Base-by-base conservation (phyloP, 2,888 invertebrate genomes). In the Leucozona laternaria region DNA sequence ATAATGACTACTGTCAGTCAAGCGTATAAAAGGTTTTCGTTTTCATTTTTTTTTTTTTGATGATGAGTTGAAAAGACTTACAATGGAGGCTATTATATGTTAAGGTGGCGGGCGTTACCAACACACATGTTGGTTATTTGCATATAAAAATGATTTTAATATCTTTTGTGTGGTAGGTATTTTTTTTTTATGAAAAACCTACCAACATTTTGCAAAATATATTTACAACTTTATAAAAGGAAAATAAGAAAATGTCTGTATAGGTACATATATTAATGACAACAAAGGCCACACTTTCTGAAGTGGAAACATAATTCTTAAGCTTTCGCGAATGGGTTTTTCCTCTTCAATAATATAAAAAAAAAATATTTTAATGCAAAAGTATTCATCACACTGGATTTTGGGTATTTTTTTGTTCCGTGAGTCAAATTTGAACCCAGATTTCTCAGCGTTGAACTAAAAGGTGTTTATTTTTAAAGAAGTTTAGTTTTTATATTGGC, bases 1-100 rank as follows among this genome's bases (percentile, higher is more conserved):
- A 70, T 70, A 53, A 66, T 84, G 48, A 58, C 28, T 71, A 31
- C 76, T 71, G 75, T 64, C 84, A 76, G 71, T 82, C 66, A 48
- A 66, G 66, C 48, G 66, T 68, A 55, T 53, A 57, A 80, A 70
- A 40, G 20, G 57, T 50, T 28, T 68, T 37, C n/a, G n/a, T 31
- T 25, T 64, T 60, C 17, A 11, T 20, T 22, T 28, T 4, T 13
- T 58, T 20, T 2, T 22, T 60, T 40, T 22, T 58, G 22, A 60
- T 60, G 22, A 37, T 15, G 60, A 40, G 40, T 40, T 60, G 37
- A 22, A 22, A 60, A 22, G 40, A 60, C 22, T 40, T 15, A 15
- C 10, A 50, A 60, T 60, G 40, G 22, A 60, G 22, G 60, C 20
- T 60, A 60, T 60, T 60, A 22, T 22, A 22, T 22, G 37, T 60